These are phyloP conservation scores for Pantherophis vulpinus DNA, from an alignment of 2,797 vertebrate genomes.

Conservation along the genomic window DNA sequence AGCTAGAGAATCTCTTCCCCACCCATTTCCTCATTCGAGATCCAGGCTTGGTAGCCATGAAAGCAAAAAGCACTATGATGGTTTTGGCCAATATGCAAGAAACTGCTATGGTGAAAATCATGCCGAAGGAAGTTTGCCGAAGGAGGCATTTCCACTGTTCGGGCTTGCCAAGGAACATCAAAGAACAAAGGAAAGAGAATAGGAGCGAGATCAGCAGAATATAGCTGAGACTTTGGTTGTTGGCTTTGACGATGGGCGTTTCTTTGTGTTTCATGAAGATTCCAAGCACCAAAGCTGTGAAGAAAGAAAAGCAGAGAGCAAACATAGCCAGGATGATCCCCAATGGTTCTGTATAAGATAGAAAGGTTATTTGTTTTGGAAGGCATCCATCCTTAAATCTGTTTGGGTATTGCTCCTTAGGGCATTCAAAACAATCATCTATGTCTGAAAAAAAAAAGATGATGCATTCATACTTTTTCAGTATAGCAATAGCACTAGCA, in stretches of 20 bases:
- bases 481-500: not conserved
- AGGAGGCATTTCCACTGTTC: not conserved
- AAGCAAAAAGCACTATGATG: not conserved
- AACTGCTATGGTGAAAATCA: not conserved
- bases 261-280: not conserved
- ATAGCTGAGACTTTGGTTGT: not conserved
- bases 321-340: not conserved
- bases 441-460: not conserved
- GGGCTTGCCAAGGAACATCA: not conserved
- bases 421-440: not conserved
- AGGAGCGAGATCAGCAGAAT: not conserved
- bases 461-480: not conserved
- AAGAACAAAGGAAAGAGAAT: slow-evolving; percentile 6
- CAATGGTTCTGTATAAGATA: not conserved
- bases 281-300: not conserved
- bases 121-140: not conserved
- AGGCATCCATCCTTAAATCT: not conserved
- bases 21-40: slow-evolving; percentile 9
- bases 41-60: slow-evolving; percentile 4
- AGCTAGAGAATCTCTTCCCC: not conserved
- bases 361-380: not conserved
- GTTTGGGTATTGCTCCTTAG: not conserved
- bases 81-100: not conserved
- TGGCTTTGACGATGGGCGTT: slow-evolving; percentile 19
- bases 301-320: not conserved